Evolutionary conservation across 2,888 invertebrate species (phyloP), one percentile per base, ranked within the genome.

Genomic region (Callyntrura guangdongensis): DNA sequence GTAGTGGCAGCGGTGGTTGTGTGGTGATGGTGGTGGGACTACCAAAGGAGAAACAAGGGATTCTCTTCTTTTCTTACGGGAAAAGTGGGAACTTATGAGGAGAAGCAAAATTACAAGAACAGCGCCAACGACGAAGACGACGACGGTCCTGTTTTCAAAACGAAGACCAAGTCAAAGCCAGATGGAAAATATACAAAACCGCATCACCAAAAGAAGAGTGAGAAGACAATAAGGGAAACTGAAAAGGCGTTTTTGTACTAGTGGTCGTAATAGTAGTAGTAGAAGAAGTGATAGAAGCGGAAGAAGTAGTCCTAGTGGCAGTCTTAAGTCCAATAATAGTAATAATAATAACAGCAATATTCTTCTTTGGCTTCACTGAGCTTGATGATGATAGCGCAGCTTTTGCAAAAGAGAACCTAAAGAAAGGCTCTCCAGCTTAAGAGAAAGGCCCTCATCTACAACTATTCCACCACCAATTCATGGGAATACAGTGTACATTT

Each of bases 1-100:
- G 69, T 47, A 74, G 74, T 49, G 53, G 47, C 12, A 8, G 17
- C 45, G 72, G 72, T 77, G 72, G 77, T 77, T 77, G 77, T 77
- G 77, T 53, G 77, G 49, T 17, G 77, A 53, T 53, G 12, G 12
- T 12, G 12, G 0, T 53, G 25, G 77, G 67, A 45, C 72, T 72
- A 72, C 45, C 27, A 27, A 72, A 11, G 77, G 17, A 25, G 77
- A 77, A 53, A 53, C 49, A 53, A 53, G 53, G 77, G 53, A 77
- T 53, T 53, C 53, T 45, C 47, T 47, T 74, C 64, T 69, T 72
- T 47, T 67, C 27, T 25, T 36, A 8, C 14, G 12, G 25, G 27
- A 22, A 49, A 25, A n/a, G 17, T n/a, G 25, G 53, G 11, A 20
- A 56, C 53, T 22, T 77, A 22, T 8, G 25, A 14, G 17, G n/a